Conservation (phyloP, 2,888 invertebrate genomes). For the Ophioninae sp. region DNA sequence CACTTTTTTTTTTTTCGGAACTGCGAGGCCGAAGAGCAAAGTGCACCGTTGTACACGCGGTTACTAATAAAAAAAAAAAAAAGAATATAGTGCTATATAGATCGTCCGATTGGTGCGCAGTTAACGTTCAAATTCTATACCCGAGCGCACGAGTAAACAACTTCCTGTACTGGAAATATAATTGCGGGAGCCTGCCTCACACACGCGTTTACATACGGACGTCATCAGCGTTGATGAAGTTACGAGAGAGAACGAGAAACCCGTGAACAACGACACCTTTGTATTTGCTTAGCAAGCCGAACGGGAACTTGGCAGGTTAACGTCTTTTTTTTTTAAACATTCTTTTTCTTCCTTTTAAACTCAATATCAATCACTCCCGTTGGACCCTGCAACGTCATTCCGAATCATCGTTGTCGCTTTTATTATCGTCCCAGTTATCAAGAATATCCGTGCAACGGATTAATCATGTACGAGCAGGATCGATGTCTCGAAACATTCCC, state of each 20-base stretch:
- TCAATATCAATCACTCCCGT: conserved; percentile 16
- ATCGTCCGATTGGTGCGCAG: conserved; percentile 50
- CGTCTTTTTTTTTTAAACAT: conserved; percentile 29
- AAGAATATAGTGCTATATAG: background rate
- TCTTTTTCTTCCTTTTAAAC: background rate
- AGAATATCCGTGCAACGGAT: background rate
- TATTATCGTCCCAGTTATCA: conserved; percentile 5
- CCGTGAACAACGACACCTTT: conserved; percentile 69
- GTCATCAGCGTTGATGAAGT: conserved; percentile 24
- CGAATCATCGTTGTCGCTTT: conserved; percentile 8
- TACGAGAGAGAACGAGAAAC: conserved; percentile 40
- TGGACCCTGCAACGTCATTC: conserved; percentile 25
- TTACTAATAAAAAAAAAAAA: conserved; percentile 24
- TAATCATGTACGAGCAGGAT: background rate
- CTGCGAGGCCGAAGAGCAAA: conserved; percentile 1
- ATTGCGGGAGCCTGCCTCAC: conserved; percentile 48
- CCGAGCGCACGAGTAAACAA: conserved; percentile 60
- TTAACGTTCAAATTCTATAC: conserved; percentile 50
- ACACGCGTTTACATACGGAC: conserved; percentile 24
- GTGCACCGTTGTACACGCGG: conserved; percentile 9
- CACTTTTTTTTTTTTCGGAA: conserved; percentile 1
- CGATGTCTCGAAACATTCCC: background rate
- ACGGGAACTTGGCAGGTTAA: conserved; percentile 63
- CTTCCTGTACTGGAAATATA: conserved; percentile 60
- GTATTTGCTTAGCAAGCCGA: conserved; percentile 73